Base-by-base conservation (phyloP, 2,888 invertebrate genomes). In the Lacanobia wlatinum region DNA sequence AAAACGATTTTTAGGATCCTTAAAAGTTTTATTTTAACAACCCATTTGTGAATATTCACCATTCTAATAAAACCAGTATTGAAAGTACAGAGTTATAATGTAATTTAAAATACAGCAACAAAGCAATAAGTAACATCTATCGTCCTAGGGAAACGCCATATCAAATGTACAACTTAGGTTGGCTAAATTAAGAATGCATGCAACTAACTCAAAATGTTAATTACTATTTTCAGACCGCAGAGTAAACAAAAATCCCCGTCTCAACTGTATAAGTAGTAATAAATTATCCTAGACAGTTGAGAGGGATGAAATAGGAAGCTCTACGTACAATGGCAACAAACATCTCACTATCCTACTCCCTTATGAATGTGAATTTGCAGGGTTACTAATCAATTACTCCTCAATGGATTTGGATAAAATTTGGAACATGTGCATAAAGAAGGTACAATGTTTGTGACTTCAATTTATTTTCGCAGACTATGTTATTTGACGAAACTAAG, bases 1-100 rank as follows among this genome's bases (percentile, higher is more conserved):
- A 55, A 50, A 5, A 21, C 50, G 48, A 61, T 34, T 62, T 66
- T 58, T 60, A 55, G 50, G 56, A 1, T 56, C 48, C 21, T 65
- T 10, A 50, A 68, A 73, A 73, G 52, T 71, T 78, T 48, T 58
- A 10, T 60, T 73, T 52, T 34, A 67, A 43, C 34, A 40, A 59
- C 12, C 28, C 34, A 63, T 66, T 53, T 65, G n/a, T 18, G 28
- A 59, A 56, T 1, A 23, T 21, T 34, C 43, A 9, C 34, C 2
- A 23, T 6, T n/a, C n/a, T 0, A 28, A 50, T 21, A n/a, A 10
- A 34, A 34, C 56, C 10, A 16, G 16, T 56, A 34, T n/a, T 50
- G 0, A n/a, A n/a, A 43, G 43, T 16, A 14, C 43, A 14, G 10
- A 43, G 5, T 4, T 43, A 14, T 16, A 43, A 43, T 43, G 14